Evolutionary conservation across 2,888 invertebrate genomes (phyloP), one percentile per base, ranked within the genome.

Genomic region (Atethmia centrago): DNA sequence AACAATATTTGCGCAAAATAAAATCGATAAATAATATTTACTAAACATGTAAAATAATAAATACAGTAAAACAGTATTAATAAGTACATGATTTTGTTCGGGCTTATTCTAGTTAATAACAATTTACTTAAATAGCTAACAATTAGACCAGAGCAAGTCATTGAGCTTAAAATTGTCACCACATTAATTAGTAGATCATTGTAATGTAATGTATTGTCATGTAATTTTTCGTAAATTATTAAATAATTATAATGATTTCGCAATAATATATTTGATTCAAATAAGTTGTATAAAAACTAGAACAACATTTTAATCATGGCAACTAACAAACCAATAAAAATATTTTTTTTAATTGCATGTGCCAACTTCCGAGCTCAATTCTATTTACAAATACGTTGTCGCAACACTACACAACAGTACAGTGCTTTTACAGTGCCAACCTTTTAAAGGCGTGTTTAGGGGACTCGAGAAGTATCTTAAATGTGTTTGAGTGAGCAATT

Each of bases 51-150:
- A 70, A 70, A 71, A 58, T 64, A 28, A 53, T 58, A 63, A 55
- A 71, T 67, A 70, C 62, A 68, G 62, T 72, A 65, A 71, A 72
- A 51, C 14, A 31, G 71, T 40, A 40, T 74, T 56, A n/a, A 47
- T 84, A 85, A 85, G 83, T 82, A 82, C 85, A 71, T 67, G 53
- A 63, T 79, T 82, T 79, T 82, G 72, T 79, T 71, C 74, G 42
- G 69, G 53, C 67, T 82, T 74, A 84, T 66, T 42, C 62, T 78
- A 82, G 12, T 12, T 67, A 49, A 45, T 53, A 68, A 76, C 31
- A 64, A 59, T 69, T 75, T 40, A 81, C 71, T 78, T 84, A 84
- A 45, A 66, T 56, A 72, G 10, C 73, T 85, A 79, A 68, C 58
- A 67, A 28, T 67, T 68, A 74, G 82, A 86, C 71, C 74, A 80